phyloP scores from a whole-genome alignment of 2,797 vertebrate genomes.

The Rhinatrema bivittatum region DNA sequence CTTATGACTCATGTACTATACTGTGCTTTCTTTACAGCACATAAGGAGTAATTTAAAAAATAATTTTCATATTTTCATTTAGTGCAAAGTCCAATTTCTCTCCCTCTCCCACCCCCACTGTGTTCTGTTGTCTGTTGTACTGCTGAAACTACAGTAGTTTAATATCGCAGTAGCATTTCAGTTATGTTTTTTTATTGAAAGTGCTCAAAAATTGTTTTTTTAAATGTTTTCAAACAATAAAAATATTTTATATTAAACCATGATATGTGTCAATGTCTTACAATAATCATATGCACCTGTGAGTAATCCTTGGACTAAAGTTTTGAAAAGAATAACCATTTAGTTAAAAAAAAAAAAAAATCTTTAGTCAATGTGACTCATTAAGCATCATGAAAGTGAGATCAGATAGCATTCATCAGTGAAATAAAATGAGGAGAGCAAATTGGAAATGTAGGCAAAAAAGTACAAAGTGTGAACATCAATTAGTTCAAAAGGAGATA shows the following conservation, averaged over 20 bases:
- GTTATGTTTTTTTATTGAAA: conserved; percentile 84
- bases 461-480: too few species aligned
- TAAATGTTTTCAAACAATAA: conserved; percentile 96
- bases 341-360: too few species aligned
- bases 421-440: too few species aligned
- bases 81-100: conserved; percentile 71
- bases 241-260: conserved; percentile 74
- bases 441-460: too few species aligned
- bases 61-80: conserved; percentile 75
- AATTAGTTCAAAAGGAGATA: too few species aligned
- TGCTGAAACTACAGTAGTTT: conserved; percentile 95
- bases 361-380: too few species aligned
- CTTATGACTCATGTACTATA: conserved; percentile 72
- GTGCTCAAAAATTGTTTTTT: conserved; percentile 89
- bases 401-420: too few species aligned
- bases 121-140: conserved; percentile 82
- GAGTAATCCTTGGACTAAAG: too few species aligned
- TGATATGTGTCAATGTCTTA: conserved; percentile 1
- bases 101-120: conserved; percentile 55
- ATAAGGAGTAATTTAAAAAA: conserved; percentile 47
- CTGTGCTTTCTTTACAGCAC: conserved; percentile 81
- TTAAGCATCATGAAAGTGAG: too few species aligned
- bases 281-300: too few species aligned
- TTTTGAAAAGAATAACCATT: too few species aligned
- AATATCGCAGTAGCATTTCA: conserved; percentile 91